A percentile compares a stretch with the other conserved stretches of the same genome.
These are phyloP conservation scores for Papilio dardanus DNA, from an alignment of 1,140 invertebrate genomes.

Conservation along the genomic window DNA sequence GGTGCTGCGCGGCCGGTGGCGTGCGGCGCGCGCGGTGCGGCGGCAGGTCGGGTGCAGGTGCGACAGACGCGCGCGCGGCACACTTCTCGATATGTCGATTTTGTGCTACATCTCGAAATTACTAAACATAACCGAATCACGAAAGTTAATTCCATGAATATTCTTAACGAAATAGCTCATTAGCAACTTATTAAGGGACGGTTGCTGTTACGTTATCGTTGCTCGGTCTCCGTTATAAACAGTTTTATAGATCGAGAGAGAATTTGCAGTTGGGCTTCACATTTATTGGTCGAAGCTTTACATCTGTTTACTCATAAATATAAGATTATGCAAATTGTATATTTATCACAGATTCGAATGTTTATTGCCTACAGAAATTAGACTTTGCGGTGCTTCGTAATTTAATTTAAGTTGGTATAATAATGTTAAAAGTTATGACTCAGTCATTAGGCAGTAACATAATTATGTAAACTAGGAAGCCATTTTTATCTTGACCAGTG, in stretches of 20 bases:
- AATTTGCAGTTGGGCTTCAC: constrained; percentile 12
- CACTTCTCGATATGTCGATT: constrained; percentile 35
- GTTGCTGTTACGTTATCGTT: constrained; percentile 32
- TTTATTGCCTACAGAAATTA: constrained; percentile 2
- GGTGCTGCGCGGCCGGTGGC: background rate
- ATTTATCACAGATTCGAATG: constrained; percentile 10
- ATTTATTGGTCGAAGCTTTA: background rate
- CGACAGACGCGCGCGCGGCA: constrained; percentile 45
- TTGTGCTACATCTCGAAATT: constrained; percentile 37
- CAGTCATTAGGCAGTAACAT: constrained; percentile 3
- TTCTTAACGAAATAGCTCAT: constrained; percentile 37
- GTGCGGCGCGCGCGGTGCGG: constrained; percentile 1
- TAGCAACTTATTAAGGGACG: constrained; percentile 37
- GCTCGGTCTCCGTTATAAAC: constrained; percentile 27
- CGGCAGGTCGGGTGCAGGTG: constrained; percentile 56
- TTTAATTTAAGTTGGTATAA: too few relatives aligned
- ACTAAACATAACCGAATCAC: constrained; percentile 34
- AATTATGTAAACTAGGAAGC: background rate
- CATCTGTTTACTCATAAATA: constrained; percentile 13
- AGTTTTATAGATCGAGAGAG: constrained; percentile 17
- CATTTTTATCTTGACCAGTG: background rate
- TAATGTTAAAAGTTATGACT: background rate
- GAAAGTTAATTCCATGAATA: constrained; percentile 36
- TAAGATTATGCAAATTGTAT: constrained; percentile 16
- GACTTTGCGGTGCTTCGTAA: background rate